A percentile compares a stretch with the other conserved stretches of the same genome.
These are phyloP conservation scores for Eulemur rufifrons DNA, from an alignment of 2,113 vertebrate genomes.

Conservation along the genomic window DNA sequence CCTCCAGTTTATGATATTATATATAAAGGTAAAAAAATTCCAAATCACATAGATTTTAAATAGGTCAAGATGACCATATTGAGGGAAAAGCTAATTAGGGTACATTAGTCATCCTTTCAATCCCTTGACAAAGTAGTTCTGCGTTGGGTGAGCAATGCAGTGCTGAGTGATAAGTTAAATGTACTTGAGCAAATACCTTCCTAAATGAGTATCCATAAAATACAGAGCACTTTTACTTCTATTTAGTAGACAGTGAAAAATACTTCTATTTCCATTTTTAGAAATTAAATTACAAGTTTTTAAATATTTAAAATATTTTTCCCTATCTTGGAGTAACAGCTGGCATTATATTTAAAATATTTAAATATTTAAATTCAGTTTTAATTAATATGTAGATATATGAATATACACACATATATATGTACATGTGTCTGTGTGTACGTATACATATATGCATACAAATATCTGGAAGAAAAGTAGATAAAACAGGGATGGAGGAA, in stretches of 20 bases:
- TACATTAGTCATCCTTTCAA: not conserved
- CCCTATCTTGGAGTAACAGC: not conserved
- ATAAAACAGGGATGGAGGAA: not conserved
- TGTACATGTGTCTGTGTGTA: not conserved
- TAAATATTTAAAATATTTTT: not conserved
- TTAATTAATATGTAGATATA: not conserved
- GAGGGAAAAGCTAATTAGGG: not conserved
- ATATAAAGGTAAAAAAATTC: constrained; percentile 7
- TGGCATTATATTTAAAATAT: not conserved
- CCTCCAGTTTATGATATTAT: not conserved
- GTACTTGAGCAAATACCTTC: not conserved
- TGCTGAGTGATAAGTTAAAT: not conserved
- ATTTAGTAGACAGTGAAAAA: not conserved
- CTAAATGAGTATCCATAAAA: not conserved
- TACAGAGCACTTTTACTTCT: not conserved
- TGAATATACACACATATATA: not conserved
- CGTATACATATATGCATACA: not conserved
- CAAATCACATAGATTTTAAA: not conserved
- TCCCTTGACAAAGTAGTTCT: not conserved
- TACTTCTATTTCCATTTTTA: not conserved
- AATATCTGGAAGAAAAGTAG: not conserved
- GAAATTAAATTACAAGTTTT: not conserved
- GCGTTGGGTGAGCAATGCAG: not conserved
- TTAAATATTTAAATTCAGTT: not conserved
- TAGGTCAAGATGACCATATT: not conserved